A percentile compares a stretch with the other conserved stretches of the same genome.
These are phyloP conservation scores for Aspidapion aeneum DNA, from an alignment of 2,888 invertebrate species.

Conservation along the genomic window DNA sequence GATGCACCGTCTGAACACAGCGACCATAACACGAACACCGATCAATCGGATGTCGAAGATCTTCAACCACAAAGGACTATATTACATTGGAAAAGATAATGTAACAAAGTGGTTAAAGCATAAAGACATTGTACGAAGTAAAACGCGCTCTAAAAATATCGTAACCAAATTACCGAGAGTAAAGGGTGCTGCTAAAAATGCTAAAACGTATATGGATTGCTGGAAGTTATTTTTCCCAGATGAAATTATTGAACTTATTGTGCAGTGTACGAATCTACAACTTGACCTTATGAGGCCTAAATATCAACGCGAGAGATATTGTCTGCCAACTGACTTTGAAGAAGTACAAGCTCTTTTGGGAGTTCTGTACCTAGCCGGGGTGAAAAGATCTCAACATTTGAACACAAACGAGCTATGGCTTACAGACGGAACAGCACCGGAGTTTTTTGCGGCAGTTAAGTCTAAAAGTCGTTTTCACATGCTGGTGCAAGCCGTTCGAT, in stretches of 20 bases:
- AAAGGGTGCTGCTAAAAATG: too few relatives aligned
- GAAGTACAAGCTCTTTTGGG: slow-evolving; percentile 34
- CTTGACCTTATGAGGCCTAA: slow-evolving; percentile 18
- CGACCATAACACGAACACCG: background rate
- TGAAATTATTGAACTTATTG: slow-evolving; percentile 4
- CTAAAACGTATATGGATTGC: too few relatives aligned
- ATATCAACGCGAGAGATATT: slow-evolving; percentile 24
- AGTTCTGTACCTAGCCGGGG: slow-evolving; percentile 33
- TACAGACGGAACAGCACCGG: slow-evolving; percentile 30
- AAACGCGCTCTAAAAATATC: too few relatives aligned
- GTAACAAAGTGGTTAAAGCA: too few relatives aligned
- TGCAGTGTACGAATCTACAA: slow-evolving; percentile 6
- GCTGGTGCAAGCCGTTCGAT: slow-evolving; percentile 26
- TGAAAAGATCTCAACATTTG: slow-evolving; percentile 27
- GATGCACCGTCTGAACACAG: background rate
- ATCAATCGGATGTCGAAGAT: background rate
- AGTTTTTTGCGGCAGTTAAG: slow-evolving; percentile 32
- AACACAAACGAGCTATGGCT: slow-evolving; percentile 30
- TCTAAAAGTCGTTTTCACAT: slow-evolving; percentile 28
- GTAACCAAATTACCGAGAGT: too few relatives aligned
- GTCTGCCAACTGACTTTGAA: slow-evolving; percentile 19
- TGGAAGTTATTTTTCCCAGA: too few relatives aligned
- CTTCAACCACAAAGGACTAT: too few relatives aligned
- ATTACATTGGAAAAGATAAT: too few relatives aligned
- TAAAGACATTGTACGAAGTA: too few relatives aligned